Evolutionary conservation across 2,888 invertebrate species (phyloP), one percentile per base, ranked within the genome.

Genomic region (Brenthis ino): DNA sequence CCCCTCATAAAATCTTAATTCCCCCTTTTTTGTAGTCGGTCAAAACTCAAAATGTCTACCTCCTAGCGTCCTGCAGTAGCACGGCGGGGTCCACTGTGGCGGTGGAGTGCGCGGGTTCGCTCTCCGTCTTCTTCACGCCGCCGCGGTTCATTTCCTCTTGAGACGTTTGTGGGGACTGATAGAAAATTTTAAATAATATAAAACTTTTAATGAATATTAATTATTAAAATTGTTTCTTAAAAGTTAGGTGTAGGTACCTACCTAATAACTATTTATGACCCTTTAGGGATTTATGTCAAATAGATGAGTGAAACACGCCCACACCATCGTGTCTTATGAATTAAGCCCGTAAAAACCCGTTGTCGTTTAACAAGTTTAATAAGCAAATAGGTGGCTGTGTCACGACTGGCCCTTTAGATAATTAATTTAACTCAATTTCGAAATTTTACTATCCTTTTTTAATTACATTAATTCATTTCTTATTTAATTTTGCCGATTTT

Each of bases 51-150:
- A 43, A 8, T 11, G 11, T 11, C 11, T 79, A 93, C 93, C 93
- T 90, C 67, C 93, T 86, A 50, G 93, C 93, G 75, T 95, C 95
- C 71, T 95, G 94, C 64, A 95, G 82, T 8, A 95, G 87, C 28
- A 93, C 90, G 11, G 94, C 91, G 16, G 93, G 88, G 74, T 93
- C 93, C 64, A 86, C 85, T 1, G 87, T 77, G 14, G 85, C 85
- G 77, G 76, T 91, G 86, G 82, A 86, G 88, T 89, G 94, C 78
- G 78, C 82, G 3, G 95, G 94, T 74, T 94, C 94, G 77, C 94
- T 94, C 75, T 93, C 93, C 0, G 93, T 88, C 79, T 93, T 93
- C 82, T 91, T 87, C 12, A 93, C 92, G 12, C 92, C 92, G 66
- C 87, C 85, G 57, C 86, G 85, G 57, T 76, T 76, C 58, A 77